These are phyloP conservation scores for Crotalus tigris DNA, from an alignment of 2,113 vertebrate genomes.

Conservation along the genomic window DNA sequence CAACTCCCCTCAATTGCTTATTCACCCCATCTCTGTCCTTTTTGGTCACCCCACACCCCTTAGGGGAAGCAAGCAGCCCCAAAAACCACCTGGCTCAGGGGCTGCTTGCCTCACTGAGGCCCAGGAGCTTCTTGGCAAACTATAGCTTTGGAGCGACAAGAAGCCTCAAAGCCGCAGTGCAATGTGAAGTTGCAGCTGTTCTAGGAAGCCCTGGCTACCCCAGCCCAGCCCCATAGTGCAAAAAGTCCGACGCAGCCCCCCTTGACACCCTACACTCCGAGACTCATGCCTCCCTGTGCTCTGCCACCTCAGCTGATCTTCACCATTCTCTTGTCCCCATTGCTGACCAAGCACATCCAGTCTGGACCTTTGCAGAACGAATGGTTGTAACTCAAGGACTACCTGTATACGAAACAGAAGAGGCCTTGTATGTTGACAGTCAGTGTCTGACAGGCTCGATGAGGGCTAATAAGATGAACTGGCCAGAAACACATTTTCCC, in stretches of 20 bases:
- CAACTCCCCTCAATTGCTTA: not conserved
- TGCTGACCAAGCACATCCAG: not conserved
- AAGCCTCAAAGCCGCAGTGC: not conserved
- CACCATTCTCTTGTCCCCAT: not conserved
- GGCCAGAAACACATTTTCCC: not conserved
- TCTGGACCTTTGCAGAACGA: not conserved
- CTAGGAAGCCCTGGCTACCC: not conserved
- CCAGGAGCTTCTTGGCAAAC: not conserved
- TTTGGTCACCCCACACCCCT: not conserved
- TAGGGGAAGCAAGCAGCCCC: not conserved
- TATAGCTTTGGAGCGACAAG: not conserved
- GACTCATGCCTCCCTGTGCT: not conserved
- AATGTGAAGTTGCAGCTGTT: not conserved
- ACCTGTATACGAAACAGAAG: not conserved
- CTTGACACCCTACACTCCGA: not conserved
- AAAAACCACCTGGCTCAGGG: not conserved
- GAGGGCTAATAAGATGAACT: not conserved
- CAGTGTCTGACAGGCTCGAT: not conserved
- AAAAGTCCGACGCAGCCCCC: fast-evolving
- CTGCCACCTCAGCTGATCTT: not conserved
- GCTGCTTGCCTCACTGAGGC: not conserved
- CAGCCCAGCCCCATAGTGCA: not conserved
- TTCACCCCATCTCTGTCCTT: not conserved
- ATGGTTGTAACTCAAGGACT: not conserved
- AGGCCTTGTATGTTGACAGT: not conserved